These are phyloP conservation scores for Indicator maculatus DNA, from an alignment of 2,113 vertebrate genomes.

Conservation along the genomic window DNA sequence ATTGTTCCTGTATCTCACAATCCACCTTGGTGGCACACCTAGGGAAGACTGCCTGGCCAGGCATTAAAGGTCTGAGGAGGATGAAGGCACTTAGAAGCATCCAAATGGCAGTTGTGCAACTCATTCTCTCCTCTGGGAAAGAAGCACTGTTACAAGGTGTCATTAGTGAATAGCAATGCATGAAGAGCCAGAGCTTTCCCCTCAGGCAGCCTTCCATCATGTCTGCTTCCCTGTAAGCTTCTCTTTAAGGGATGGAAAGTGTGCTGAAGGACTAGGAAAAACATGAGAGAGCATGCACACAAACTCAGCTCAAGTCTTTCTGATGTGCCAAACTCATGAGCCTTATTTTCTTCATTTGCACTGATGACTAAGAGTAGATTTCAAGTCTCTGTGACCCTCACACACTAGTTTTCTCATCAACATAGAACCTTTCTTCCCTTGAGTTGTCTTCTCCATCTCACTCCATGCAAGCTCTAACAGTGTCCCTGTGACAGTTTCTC, in stretches of 20 bases:
- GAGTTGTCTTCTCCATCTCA: neutral
- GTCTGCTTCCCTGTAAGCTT: neutral
- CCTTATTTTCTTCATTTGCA: neutral
- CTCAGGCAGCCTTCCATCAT: neutral
- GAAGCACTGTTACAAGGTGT: neutral
- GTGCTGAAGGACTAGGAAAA: neutral
- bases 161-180: rapidly evolving
- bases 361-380: neutral
- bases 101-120: neutral
- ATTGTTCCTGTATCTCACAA: neutral
- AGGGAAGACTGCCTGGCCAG: neutral
- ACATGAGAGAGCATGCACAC: neutral
- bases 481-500: neutral
- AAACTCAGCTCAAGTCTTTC: neutral
- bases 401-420: neutral
- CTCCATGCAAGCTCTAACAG: neutral
- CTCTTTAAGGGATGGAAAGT: neutral
- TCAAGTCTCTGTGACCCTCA: neutral
- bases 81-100: neutral
- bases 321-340: neutral
- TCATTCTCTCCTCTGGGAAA: neutral
- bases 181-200: neutral
- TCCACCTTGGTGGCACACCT: neutral
- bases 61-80: neutral
- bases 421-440: neutral